Evolutionary conservation across 2,888 invertebrate species (phyloP).

Genomic region (Thalpophila matura): DNA sequence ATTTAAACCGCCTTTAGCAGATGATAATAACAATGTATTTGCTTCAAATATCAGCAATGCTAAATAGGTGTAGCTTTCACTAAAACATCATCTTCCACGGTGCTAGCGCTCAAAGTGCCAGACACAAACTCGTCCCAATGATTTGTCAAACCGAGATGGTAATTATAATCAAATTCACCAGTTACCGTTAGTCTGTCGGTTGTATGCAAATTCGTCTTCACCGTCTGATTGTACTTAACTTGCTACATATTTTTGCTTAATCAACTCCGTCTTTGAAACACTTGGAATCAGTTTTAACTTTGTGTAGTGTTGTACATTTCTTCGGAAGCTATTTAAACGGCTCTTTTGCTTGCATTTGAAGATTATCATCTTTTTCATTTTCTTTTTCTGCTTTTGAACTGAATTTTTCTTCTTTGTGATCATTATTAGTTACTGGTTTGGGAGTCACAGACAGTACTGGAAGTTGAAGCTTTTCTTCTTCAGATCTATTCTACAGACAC

Average conservation of each 20-base stretch:
- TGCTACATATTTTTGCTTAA: constrained; percentile 63
- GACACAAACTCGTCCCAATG: constrained; percentile 40
- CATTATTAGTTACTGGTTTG: too few species aligned
- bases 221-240: constrained; percentile 56
- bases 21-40: neutral
- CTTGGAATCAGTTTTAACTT: constrained; percentile 23
- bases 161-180: constrained; percentile 73
- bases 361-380: constrained; percentile 2
- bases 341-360: constrained; percentile 12
- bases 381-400: neutral
- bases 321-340: constrained; percentile 7
- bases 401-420: neutral
- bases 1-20: too few species aligned
- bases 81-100: neutral
- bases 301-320: constrained; percentile 8
- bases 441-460: too few species aligned
- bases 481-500: too few species aligned
- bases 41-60: constrained; percentile 7
- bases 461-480: too few species aligned
- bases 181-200: constrained; percentile 47
- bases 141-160: constrained; percentile 58
- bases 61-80: constrained; percentile 20
- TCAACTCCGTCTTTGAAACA: constrained; percentile 40
- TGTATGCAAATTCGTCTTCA: constrained; percentile 67
- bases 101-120: constrained; percentile 7